These are phyloP conservation scores for Hypanus sabinus DNA, from an alignment of 2,113 vertebrate species.

Conservation along the genomic window DNA sequence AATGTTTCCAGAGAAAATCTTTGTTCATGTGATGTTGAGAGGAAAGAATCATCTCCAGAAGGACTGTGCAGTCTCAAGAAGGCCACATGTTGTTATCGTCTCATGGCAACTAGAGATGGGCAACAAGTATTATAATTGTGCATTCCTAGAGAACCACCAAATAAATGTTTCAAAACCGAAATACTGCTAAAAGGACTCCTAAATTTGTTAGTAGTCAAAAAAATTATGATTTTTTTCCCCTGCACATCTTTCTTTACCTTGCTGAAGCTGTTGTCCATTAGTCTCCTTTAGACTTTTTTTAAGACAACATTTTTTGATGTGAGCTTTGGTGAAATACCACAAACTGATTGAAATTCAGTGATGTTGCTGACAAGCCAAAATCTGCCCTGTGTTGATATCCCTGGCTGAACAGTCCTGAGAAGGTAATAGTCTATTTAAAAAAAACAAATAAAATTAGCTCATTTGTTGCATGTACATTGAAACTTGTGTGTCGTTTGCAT, in stretches of 20 bases:
- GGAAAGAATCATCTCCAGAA: not conserved
- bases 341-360: not conserved
- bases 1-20: not conserved
- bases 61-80: not conserved
- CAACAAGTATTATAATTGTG: not conserved
- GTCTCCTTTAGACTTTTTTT: not conserved
- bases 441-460: too few species aligned
- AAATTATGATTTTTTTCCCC: not conserved
- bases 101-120: not conserved
- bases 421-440: too few species aligned
- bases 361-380: not conserved
- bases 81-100: not conserved
- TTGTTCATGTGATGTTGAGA: not conserved
- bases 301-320: not conserved
- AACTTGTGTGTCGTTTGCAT: too few species aligned
- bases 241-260: not conserved
- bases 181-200: not conserved
- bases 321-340: not conserved
- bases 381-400: not conserved
- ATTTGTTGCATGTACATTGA: too few species aligned
- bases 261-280: not conserved
- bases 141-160: not conserved
- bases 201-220: not conserved
- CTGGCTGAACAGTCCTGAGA: not conserved
- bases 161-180: not conserved